phyloP scores from a whole-genome alignment of 2,113 vertebrate species.

The Tenrec ecaudatus region DNA sequence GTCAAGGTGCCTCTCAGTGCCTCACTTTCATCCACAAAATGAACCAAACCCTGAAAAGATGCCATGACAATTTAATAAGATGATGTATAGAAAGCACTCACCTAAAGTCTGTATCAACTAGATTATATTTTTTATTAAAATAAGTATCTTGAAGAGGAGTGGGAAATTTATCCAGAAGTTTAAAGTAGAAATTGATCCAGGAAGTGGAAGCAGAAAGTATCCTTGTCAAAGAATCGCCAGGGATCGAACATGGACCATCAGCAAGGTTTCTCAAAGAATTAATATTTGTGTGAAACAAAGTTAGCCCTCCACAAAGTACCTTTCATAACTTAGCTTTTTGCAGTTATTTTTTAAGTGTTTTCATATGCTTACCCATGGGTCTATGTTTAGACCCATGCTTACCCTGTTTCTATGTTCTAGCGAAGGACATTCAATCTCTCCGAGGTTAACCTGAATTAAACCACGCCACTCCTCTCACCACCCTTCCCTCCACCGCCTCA shows the following conservation, averaged over 20 bases:
- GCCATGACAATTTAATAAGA: neutral
- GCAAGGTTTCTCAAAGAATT: neutral
- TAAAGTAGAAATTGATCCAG: neutral
- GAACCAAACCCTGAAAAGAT: neutral
- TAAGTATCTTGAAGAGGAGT: neutral
- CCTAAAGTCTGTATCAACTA: neutral
- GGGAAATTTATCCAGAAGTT: constrained; percentile 13
- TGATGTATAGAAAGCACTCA: neutral
- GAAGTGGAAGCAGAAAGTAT: neutral
- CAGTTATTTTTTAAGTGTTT: neutral
- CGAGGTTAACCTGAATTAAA: neutral
- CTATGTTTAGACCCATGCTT: too few species aligned
- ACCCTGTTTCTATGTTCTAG: neutral
- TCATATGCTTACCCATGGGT: neutral
- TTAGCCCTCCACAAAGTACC: too few species aligned
- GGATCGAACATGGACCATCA: neutral
- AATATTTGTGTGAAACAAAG: neutral
- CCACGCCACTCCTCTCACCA: neutral
- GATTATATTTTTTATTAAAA: neutral
- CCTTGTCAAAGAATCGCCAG: neutral
- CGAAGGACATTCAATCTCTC: neutral
- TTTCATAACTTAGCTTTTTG: neutral
- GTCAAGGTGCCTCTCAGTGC: neutral
- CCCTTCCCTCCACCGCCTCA: too few species aligned
- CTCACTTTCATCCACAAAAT: neutral